These are phyloP conservation scores for Euplagia quadripunctaria DNA, from an alignment of 2,888 invertebrate species.

Conservation along the genomic window DNA sequence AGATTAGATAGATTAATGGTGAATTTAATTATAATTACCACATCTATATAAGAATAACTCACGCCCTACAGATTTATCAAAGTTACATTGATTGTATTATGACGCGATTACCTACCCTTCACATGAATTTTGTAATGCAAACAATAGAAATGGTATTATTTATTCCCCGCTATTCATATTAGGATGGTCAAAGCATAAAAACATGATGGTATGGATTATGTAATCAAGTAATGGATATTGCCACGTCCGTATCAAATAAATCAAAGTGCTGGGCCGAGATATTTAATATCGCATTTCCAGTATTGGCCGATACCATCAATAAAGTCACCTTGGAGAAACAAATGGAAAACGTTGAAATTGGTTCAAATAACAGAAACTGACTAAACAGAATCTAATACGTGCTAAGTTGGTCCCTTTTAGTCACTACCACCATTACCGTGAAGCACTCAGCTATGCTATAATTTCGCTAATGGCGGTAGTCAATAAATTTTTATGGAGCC, in stretches of 20 bases:
- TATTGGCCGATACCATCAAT: conserved; percentile 27
- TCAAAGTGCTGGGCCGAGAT: conserved; percentile 35
- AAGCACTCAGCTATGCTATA: no score
- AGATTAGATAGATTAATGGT: no score
- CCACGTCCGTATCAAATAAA: conserved; percentile 41
- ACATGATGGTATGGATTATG: conserved; percentile 37
- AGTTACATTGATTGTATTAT: no score
- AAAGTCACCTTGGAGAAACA: conserved; percentile 20
- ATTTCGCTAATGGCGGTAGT: no score
- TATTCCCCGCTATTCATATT: not conserved
- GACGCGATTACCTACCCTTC: no score
- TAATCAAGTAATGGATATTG: conserved; percentile 55
- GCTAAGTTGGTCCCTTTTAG: not conserved
- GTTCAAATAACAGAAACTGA: conserved; percentile 27
- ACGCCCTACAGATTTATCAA: no score
- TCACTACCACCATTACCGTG: not conserved
- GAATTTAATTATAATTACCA: no score
- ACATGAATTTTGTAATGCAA: not conserved
- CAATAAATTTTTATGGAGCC: no score
- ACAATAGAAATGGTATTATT: not conserved
- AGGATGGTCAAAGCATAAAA: not conserved
- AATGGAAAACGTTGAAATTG: conserved; percentile 14
- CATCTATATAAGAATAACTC: no score
- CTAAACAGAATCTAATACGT: not conserved
- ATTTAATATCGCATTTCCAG: conserved; percentile 25